Evolutionary conservation across 1,140 invertebrate species (phyloP), one percentile per base, ranked within the genome.

Genomic region (Sweltsa coloradensis): DNA sequence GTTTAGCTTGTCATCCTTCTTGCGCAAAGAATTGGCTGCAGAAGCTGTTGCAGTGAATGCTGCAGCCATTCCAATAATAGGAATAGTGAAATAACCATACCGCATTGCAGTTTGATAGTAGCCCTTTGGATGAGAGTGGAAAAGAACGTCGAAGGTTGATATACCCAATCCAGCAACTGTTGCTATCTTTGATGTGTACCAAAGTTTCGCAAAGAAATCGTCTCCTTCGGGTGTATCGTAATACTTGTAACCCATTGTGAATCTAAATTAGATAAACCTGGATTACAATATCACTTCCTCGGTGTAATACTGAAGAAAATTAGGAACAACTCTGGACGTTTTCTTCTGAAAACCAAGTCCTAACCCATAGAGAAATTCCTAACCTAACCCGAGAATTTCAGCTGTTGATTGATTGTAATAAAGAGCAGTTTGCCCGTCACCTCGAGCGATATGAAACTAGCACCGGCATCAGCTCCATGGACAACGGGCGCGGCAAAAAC

Each of bases 211-310:
- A 36, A 73, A 61, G 23, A 76, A 70, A 57, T 81, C 78, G 41
- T 76, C 53, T 0, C 81, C 82, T 29, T 85, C 81, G 1, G 82
- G 82, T n/a, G 74, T 67, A 56, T 80, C 74, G 58, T 78, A 81
- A 55, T 83, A 87, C 46, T 60, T 62, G 23, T 65, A 73, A 3
- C 39, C 39, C 31, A 47, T 34, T 7, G 0, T 11, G 34, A 13
- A 18, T 36, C 7, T 36, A 3, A 36, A 36, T 36, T 36, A 1
- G 21, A 16, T 11, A 4, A 16, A 34, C 16, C 1, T 16, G 1
- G 21, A 13, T 2, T 3, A n/a, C 34, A 36, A 16, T 36, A 5
- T 2, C 6, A 2, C 6, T 16, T 19, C 34, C 18, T 36, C 21
- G 9, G 6, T 36, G 4, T 19, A 5, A 14, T 37, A 19, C 22